phyloP scores from a whole-genome alignment of 2,797 vertebrate genomes.

The Eulemur coronatus region DNA sequence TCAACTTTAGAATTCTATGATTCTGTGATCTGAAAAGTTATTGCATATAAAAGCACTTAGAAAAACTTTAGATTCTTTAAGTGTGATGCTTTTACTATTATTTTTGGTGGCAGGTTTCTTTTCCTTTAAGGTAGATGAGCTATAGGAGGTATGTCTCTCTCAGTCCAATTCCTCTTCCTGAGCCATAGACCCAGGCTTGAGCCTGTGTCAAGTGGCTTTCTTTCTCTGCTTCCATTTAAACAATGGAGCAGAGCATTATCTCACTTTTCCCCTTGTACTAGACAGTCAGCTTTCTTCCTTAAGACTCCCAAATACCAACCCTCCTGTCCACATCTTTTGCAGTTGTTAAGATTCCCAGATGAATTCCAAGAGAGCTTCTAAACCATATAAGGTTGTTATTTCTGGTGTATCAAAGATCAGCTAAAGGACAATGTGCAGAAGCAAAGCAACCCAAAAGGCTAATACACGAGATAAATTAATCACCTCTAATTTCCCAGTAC shows the following conservation, averaged over 20 bases:
- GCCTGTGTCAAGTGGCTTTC: background rate
- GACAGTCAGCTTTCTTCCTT: background rate
- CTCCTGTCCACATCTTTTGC: background rate
- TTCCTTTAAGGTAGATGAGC: background rate
- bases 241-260: background rate
- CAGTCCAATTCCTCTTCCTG: background rate
- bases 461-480: background rate
- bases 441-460: background rate
- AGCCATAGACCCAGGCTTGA: background rate
- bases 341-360: background rate
- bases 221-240: background rate
- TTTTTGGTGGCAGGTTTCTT: background rate
- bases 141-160: background rate
- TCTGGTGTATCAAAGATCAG: background rate
- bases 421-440: background rate
- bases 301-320: background rate
- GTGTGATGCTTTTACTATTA: background rate
- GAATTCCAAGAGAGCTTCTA: background rate
- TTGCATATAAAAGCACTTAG: background rate
- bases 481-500: background rate
- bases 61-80: background rate
- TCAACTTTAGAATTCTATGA: background rate
- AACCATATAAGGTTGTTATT: background rate
- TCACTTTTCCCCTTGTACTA: background rate
- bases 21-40: slow-evolving; percentile 45